phyloP scores from a whole-genome alignment of 1,140 invertebrate genomes.

The Propsilocerus akamusi region DNA sequence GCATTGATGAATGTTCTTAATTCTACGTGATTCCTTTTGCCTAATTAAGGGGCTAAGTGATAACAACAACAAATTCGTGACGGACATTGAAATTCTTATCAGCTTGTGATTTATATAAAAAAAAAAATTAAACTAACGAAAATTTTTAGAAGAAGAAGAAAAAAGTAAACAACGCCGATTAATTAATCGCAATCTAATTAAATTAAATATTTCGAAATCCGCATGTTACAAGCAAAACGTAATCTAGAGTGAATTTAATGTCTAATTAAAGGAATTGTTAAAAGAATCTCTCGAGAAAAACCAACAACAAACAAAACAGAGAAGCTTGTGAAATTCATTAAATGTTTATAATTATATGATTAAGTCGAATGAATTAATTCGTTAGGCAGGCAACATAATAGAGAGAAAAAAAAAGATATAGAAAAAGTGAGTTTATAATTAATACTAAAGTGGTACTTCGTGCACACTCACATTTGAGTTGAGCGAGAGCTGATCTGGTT shows the following conservation, averaged over 20 bases:
- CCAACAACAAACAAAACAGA: not conserved
- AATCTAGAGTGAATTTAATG: too few species aligned
- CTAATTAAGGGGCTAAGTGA: too few species aligned
- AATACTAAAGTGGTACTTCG: not conserved
- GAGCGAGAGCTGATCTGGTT: not conserved
- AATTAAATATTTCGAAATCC: too few species aligned
- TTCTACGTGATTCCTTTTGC: too few species aligned
- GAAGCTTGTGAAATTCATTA: conserved; percentile 1
- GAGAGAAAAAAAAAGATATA: not conserved
- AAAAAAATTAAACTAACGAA: too few species aligned
- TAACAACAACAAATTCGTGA: too few species aligned
- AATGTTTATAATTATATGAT: conserved; percentile 4
- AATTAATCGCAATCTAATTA: conserved; percentile 2
- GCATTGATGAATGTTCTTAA: too few species aligned
- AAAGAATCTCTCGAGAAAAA: not conserved
- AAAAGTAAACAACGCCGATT: not conserved
- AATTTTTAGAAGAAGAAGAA: not conserved
- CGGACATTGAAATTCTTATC: too few species aligned
- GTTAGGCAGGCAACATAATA: not conserved
- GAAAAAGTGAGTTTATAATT: not conserved
- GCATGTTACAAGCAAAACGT: too few species aligned
- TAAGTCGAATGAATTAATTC: conserved; percentile 4
- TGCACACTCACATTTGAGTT: not conserved
- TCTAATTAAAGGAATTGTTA: conserved; percentile 1
- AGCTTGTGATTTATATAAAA: too few species aligned